Evolutionary conservation across 2,797 vertebrate genomes (phyloP).

Genomic region (Mormyrops boulengeri): DNA sequence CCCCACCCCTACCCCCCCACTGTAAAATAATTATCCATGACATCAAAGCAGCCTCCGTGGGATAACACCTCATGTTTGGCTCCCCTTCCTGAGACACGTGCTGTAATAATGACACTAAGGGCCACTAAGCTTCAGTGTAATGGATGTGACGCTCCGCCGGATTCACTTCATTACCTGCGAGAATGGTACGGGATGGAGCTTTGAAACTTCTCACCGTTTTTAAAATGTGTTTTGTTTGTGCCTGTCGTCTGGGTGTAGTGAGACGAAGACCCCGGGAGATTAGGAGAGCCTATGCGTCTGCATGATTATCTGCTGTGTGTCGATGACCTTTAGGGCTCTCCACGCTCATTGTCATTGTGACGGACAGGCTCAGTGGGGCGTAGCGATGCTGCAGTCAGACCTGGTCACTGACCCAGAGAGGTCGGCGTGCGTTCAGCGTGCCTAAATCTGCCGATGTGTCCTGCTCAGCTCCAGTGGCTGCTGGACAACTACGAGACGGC

Average conservation of each 20-base stretch:
- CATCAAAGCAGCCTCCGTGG: neutral
- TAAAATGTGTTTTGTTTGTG: neutral
- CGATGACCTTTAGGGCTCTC: neutral
- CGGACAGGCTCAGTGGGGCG: neutral
- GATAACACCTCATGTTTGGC: neutral
- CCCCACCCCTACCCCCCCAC: neutral
- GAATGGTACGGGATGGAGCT: neutral
- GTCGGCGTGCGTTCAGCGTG: neutral
- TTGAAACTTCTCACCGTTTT: neutral
- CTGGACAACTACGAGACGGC: conserved; percentile 95
- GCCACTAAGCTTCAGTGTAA: conserved; percentile 15
- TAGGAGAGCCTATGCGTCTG: neutral
- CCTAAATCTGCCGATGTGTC: neutral
- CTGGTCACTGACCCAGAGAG: neutral
- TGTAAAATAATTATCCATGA: neutral
- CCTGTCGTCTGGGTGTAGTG: neutral
- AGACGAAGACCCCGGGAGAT: neutral
- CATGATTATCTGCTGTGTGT: neutral
- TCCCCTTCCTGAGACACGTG: neutral
- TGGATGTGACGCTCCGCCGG: conserved; percentile 9
- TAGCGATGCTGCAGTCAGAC: neutral
- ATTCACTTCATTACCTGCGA: neutral
- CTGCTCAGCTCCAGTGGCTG: conserved; percentile 86
- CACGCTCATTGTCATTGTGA: neutral
- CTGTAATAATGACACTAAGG: neutral